Evolutionary conservation across 1,140 invertebrate genomes (phyloP).

Genomic region (Eufriesea mexicana): DNA sequence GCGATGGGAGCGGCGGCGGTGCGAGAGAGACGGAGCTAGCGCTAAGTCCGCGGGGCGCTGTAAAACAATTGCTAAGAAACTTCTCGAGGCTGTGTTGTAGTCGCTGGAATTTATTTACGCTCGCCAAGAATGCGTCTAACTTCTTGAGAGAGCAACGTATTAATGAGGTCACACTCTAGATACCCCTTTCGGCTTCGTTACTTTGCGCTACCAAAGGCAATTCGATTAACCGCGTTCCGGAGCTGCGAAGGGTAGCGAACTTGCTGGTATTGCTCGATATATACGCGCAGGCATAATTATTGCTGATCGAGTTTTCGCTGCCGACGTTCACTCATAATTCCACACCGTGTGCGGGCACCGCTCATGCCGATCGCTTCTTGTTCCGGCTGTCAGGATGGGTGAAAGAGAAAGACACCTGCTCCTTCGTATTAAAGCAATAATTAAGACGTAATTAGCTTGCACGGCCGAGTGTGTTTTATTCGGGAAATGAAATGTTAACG

Average conservation of each 20-base stretch:
- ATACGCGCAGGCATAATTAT: conserved; percentile 37
- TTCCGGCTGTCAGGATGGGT: not conserved
- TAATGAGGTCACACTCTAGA: conserved; percentile 64
- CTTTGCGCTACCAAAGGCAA: conserved; percentile 54
- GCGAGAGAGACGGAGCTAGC: conserved; percentile 24
- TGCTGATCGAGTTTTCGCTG: conserved; percentile 26
- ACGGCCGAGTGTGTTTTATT: not conserved
- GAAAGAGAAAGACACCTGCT: not conserved
- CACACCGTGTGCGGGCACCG: too few relatives aligned
- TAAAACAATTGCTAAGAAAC: conserved; percentile 69
- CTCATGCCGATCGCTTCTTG: not conserved
- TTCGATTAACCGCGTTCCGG: conserved; percentile 56
- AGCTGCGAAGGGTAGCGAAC: conserved; percentile 19
- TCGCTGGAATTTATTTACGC: conserved; percentile 56
- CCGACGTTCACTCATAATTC: conserved; percentile 11
- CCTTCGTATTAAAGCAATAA: not conserved
- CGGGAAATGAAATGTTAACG: not conserved
- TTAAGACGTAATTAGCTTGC: conserved; percentile 5
- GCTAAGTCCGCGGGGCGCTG: conserved; percentile 56
- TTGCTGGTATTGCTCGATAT: conserved; percentile 37
- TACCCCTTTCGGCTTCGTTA: conserved; percentile 56
- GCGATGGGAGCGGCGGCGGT: conserved; percentile 27
- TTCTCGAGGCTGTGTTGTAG: conserved; percentile 50
- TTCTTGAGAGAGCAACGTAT: conserved; percentile 58
- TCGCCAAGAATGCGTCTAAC: conserved; percentile 58